Base-by-base conservation (phyloP, 2,888 invertebrate genomes). In the Anagyrus pseudococci region DNA sequence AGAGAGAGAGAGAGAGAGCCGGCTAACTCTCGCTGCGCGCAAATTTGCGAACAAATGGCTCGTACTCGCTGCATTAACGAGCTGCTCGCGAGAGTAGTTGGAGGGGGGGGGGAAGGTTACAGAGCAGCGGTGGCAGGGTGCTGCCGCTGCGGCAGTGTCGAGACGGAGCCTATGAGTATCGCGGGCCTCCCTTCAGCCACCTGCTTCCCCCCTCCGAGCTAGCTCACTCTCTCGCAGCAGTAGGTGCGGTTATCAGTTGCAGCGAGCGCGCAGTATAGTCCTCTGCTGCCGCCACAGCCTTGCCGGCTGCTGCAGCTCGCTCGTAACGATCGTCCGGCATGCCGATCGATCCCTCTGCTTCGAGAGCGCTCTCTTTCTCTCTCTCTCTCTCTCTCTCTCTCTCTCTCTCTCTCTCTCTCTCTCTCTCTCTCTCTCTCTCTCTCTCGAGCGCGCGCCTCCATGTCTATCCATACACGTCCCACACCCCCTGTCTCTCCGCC, bases 51-150 rank as follows among this genome's bases (percentile, higher is more conserved):
- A 66, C 66, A 67, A 70, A 68, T 50, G 68, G 59, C 63, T 54
- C 64, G 58, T 43, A 25, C 22, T 17, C 49, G 64, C 44, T 48
- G 68, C 67, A 69, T 69, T 70, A 69, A 70, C 71, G 70, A 69
- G 70, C 64, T 62, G n/a, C 64, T 58, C 50, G 54, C 57, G 67
- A 62, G 57, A 58, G 64, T 65, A 58, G 43, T 56, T 52, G 41
- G 37, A 29, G 19, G 40, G 13, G 50, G 57, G 48, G 65, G 65
- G 66, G 66, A 61, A 56, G 48, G 59, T 58, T 50, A 53, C 44
- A 48, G 22, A 58, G 49, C 46, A 29, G 46, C 47, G 19, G 46
- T 15, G 44, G 60, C 58, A 43, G 52, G 55, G 56, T 40, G 54
- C 49, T 54, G 43, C 55, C 17, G 48, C 49, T 17, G 19, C 46